Base-by-base conservation (phyloP, 2,888 invertebrate genomes). In the Acronicta leporina region DNA sequence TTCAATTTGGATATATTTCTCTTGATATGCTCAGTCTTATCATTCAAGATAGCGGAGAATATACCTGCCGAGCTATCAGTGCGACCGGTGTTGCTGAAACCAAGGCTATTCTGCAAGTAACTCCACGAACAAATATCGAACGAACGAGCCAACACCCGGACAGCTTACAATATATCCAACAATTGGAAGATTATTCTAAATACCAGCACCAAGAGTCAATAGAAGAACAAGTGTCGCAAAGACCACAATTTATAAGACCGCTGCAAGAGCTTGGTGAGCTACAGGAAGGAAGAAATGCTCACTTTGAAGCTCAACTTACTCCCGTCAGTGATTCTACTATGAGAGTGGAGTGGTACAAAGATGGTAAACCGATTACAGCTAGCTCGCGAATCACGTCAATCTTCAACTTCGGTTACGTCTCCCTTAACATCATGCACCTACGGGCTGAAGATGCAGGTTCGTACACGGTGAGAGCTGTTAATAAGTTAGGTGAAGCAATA, bases 391-490 rank as follows among this genome's bases (percentile, higher is more conserved):
- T 98, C 95, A 98, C 98, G 90, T 98, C 98, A 90, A 98, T 98
- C 96, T 98, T 98, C 96, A 99, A 99, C 96, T 99, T 99, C 96
- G 99, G 99, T 91, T 99, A 99, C 96, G 99, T 99, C 95, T 98
- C 98, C 95, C 97, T 99, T 87, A 99, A 99, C 95, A 99, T 99
- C 94, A 96, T 98, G 97, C 99, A 99, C 97, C 97, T 99, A 96
- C 97, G 99, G 95, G 97, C 97, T 95, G 99, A 99, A 96, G 99
- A 99, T 96, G 97, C 98, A 87, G 99, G 99, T 94, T 97, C 97
- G 92, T 98, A 98, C 84, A 98, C 98, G 82, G 97, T 97, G 88
- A 96, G 98, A 85, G 98, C 98, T 94, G 97, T 97, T 78, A 98
- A 98, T 90, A 97, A 97, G 87, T 95, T 97, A 86, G 98, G 98